phyloP scores from a whole-genome alignment of 2,888 invertebrate genomes.

The Scaptodrosophila latifasciaeformis region DNA sequence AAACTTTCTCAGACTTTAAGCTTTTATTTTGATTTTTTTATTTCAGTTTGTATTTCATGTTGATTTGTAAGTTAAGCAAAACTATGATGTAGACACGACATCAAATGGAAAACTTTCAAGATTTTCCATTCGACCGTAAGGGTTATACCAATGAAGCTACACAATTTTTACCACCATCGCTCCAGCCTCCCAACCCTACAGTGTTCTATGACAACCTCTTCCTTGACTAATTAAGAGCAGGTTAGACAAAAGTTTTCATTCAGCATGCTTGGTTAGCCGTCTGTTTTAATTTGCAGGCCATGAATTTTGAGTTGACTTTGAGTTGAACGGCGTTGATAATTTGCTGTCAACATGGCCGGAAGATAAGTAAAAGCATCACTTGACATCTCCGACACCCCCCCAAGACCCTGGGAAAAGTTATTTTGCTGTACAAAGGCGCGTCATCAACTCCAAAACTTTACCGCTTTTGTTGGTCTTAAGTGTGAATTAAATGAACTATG shows the following conservation, averaged over 20 bases:
- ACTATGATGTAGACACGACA: slow-evolving; percentile 56
- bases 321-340: slow-evolving; percentile 11
- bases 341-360: slow-evolving; percentile 15
- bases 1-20: no score
- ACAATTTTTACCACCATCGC: not conserved
- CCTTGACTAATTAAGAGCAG: slow-evolving; percentile 39
- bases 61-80: slow-evolving; percentile 11
- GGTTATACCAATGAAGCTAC: not conserved
- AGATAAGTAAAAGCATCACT: slow-evolving; percentile 8
- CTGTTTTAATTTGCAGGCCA: not conserved
- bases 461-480: not conserved
- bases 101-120: slow-evolving; percentile 59
- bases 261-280: slow-evolving; percentile 11
- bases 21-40: no score
- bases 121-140: no score
- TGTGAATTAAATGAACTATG: slow-evolving; percentile 5
- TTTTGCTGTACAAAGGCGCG: not conserved
- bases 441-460: not conserved
- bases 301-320: not conserved
- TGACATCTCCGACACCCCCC: slow-evolving; percentile 18
- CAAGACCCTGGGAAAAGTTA: slow-evolving; percentile 1
- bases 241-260: slow-evolving; percentile 44
- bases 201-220: no score
- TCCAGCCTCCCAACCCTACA: no score
- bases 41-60: slow-evolving; percentile 28